phyloP scores from a whole-genome alignment of 1,140 invertebrate species.

The Calycopis cecrops region DNA sequence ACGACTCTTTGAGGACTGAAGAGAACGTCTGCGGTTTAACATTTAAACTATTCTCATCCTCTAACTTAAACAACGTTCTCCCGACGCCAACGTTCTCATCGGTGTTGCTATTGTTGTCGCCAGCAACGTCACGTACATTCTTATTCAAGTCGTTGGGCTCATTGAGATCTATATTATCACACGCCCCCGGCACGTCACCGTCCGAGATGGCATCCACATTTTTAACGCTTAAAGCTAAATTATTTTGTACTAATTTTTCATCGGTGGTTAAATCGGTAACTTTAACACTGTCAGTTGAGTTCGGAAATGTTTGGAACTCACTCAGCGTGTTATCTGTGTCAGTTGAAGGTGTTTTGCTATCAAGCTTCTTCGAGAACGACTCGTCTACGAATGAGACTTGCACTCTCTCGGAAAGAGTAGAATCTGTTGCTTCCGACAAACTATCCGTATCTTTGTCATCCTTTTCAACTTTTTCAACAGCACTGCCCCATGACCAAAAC shows the following conservation, averaged over 20 bases:
- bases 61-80: constrained; percentile 27
- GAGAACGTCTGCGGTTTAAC: constrained; percentile 54
- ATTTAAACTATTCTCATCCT: constrained; percentile 29
- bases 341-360: constrained; percentile 64
- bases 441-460: constrained; percentile 49
- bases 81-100: constrained; percentile 23
- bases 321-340: constrained; percentile 65
- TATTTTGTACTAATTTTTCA: constrained; percentile 70
- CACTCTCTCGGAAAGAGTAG: constrained; percentile 58
- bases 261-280: constrained; percentile 66
- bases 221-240: constrained; percentile 65
- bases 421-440: constrained; percentile 55
- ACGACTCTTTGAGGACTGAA: constrained; percentile 54
- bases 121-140: constrained; percentile 31
- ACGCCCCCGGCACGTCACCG: constrained; percentile 31
- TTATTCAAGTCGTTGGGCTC: constrained; percentile 56
- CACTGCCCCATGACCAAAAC: constrained; percentile 68
- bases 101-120: constrained; percentile 20
- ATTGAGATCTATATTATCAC: constrained; percentile 60
- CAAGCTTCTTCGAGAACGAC: constrained; percentile 61
- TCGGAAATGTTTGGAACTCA: constrained; percentile 55
- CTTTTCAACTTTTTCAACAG: constrained; percentile 47
- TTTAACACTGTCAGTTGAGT: constrained; percentile 32
- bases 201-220: constrained; percentile 35
- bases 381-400: constrained; percentile 65